Evolutionary conservation across 2,113 vertebrate genomes (phyloP).

Genomic region (human): DNA sequence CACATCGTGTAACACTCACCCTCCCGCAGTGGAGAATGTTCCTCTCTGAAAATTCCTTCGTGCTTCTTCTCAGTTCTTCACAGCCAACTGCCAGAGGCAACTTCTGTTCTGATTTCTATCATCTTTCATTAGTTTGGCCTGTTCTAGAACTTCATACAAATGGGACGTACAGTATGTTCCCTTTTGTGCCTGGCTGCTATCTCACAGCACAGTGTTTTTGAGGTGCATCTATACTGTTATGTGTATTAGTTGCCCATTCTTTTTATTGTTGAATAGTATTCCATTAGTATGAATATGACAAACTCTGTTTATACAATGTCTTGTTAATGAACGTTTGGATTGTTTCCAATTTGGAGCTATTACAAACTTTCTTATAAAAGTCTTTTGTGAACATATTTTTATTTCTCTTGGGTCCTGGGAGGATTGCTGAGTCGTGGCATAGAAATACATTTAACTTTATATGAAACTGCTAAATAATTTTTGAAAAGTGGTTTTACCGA

Average conservation of each 20-base stretch:
- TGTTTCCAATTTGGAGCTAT: background rate
- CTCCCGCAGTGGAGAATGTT: background rate
- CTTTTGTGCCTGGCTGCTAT: background rate
- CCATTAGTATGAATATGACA: background rate
- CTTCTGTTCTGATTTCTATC: conserved; percentile 47
- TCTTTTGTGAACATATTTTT: background rate
- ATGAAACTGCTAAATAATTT: background rate
- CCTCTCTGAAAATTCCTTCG: background rate
- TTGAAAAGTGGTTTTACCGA: background rate
- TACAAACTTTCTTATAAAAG: background rate
- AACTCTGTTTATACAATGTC: background rate
- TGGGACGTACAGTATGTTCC: background rate
- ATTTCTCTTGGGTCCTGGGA: background rate
- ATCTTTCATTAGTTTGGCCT: conserved; percentile 14
- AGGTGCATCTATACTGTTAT: background rate
- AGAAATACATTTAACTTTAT: conserved; percentile 15
- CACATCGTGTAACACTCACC: background rate
- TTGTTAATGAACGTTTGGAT: background rate
- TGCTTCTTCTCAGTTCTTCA: background rate
- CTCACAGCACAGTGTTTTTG: background rate
- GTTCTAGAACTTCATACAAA: conserved; percentile 19
- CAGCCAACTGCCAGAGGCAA: conserved; percentile 32
- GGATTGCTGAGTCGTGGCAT: background rate
- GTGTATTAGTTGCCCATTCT: background rate
- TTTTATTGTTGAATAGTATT: background rate